Evolutionary conservation across 1,140 invertebrate genomes (phyloP), one percentile per base, ranked within the genome.

Genomic region (fruit fly (Drosophila melanogaster)): DNA sequence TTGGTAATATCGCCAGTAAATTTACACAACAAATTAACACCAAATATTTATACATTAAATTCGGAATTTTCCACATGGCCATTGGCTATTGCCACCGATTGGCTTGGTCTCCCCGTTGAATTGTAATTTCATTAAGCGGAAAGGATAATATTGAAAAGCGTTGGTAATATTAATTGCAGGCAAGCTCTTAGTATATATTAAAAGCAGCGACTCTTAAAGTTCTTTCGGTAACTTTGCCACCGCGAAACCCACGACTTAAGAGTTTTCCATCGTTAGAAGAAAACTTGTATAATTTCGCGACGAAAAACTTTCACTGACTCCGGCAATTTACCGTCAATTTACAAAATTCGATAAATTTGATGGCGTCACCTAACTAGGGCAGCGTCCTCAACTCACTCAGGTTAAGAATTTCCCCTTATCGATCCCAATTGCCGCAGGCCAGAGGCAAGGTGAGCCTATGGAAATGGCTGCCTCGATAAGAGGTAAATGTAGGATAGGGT

Each of bases 381-480:
- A 75, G 44, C 47, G 35, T 43, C 17, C 33, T 40, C n/a, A 38
- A 33, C 44, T 44, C 57, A 44, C 22, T 38, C 40, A 8, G 47
- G 14, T 15, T n/a, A 30, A 15, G 33, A 47, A 55, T 12, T 74
- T 50, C 58, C 59, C 60, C 83, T 80, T 84, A 84, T 85, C 77
- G 81, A 69, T 76, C 50, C 60, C 55, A 64, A 74, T 26, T 37
- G 78, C 74, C 65, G 33, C 43, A 24, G 38, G 59, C 61, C 58
- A 56, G 49, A 30, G 60, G 41, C 61, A 64, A 62, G 56, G 53
- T 46, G 70, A 70, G 37, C 70, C 51, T 54, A 73, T 54, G 35
- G 50, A 84, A 64, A 72, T 77, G 67, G 65, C 76, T 50, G 59
- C 24, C 35, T 51, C 61, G 81, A 87, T 86, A 81, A 83, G 79